These are phyloP conservation scores for Anas flavirostris DNA, from an alignment of 2,797 vertebrate genomes.

Conservation along the genomic window DNA sequence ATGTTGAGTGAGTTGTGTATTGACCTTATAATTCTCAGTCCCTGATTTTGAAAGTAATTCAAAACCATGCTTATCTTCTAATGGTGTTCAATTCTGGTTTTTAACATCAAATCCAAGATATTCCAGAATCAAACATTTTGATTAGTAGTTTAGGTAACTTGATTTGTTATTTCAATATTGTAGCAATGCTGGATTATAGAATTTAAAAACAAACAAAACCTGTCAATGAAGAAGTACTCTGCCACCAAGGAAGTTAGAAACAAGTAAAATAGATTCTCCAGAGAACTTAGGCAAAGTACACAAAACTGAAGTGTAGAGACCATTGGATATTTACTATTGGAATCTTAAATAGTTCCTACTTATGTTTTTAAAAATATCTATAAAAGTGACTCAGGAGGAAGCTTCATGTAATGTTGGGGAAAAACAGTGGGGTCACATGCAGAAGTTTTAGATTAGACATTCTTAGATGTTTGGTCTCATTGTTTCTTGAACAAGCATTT, in stretches of 20 bases:
- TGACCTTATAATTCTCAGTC: neutral
- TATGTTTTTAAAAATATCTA: neutral
- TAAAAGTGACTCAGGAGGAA: neutral
- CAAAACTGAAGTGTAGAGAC: neutral
- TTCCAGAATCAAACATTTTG: neutral
- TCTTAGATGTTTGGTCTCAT: neutral
- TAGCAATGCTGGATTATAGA: neutral
- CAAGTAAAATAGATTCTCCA: neutral
- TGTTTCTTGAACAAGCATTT: neutral
- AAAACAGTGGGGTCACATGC: neutral
- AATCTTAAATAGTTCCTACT: neutral
- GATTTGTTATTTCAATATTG: neutral
- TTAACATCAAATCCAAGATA: neutral
- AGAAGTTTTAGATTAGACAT: neutral
- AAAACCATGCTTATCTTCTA: neutral
- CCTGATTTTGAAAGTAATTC: neutral
- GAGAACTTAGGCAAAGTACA: neutral
- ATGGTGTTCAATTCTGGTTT: neutral
- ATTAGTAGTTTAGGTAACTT: neutral
- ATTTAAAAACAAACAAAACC: neutral
- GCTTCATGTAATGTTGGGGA: neutral
- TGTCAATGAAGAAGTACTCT: neutral
- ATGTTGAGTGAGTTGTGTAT: neutral
- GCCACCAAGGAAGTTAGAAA: neutral
- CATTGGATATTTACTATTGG: neutral